A percentile compares a stretch with the other conserved stretches of the same genome.
Conservation (phyloP, 2,797 vertebrate genomes). For the Cercopithecus mitis region DNA sequence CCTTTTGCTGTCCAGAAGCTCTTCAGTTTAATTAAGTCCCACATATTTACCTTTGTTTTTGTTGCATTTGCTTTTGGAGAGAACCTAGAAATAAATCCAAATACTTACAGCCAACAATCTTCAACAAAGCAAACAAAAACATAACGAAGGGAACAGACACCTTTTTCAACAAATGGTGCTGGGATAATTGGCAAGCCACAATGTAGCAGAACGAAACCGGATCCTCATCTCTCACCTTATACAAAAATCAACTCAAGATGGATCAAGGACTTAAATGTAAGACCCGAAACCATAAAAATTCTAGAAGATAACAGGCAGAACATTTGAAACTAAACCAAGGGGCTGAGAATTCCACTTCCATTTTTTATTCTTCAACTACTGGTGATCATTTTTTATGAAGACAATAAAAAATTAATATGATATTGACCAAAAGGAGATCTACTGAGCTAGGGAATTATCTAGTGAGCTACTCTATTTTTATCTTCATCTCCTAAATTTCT, state of each 20-base stretch:
- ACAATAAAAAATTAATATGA: neutral
- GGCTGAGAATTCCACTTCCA: neutral
- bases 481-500: neutral
- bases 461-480: neutral
- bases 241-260: neutral
- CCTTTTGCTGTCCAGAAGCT: neutral
- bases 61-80: neutral
- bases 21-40: neutral
- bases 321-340: neutral
- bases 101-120: neutral
- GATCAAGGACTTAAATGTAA: neutral
- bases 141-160: neutral
- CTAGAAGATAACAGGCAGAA: neutral
- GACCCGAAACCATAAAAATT: neutral
- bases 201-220: neutral
- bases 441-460: neutral
- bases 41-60: neutral
- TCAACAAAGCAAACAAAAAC: neutral
- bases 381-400: neutral
- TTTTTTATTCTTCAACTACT: neutral
- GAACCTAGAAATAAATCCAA: neutral
- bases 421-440: neutral
- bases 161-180: neutral
- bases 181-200: neutral
- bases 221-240: neutral